Conservation (phyloP, 2,113 vertebrate genomes). For the cat (Felis catus) region DNA sequence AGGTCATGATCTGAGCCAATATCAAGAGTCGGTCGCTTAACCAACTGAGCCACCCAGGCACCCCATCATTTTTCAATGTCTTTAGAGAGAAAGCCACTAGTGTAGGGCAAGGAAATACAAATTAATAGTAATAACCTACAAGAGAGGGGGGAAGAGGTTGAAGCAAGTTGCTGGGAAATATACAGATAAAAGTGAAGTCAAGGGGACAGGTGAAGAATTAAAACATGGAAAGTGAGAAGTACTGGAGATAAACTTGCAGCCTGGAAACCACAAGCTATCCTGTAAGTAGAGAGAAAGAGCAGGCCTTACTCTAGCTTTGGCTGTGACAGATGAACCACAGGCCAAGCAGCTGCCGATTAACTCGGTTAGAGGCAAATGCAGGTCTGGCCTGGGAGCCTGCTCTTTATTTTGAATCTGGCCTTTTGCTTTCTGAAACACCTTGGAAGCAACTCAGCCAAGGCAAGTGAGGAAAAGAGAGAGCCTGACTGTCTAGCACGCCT, state of each 20-base stretch:
- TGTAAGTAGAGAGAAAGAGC: neutral
- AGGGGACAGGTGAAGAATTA: neutral
- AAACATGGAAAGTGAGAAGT: neutral
- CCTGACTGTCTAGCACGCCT: neutral
- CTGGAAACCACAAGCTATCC: neutral
- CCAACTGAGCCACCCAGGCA: too few species aligned
- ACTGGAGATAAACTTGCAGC: neutral
- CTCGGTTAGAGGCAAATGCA: neutral
- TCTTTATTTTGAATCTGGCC: neutral
- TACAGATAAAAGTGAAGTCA: neutral
- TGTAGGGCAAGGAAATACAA: neutral
- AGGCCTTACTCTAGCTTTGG: neutral
- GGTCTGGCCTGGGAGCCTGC: neutral
- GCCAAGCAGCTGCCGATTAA: neutral
- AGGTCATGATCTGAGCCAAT: too few species aligned
- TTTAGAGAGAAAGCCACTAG: neutral
- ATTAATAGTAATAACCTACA: neutral
- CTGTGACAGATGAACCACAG: neutral
- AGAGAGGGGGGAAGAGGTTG: neutral
- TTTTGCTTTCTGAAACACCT: slow-evolving; percentile 30
- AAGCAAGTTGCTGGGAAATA: neutral
- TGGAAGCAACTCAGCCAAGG: neutral
- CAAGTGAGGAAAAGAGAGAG: neutral
- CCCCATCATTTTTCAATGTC: neutral
- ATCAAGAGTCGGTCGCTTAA: too few species aligned